Evolutionary conservation across 2,888 invertebrate species (phyloP), one percentile per base, ranked within the genome.

Genomic region (Heterodera filipjevi): DNA sequence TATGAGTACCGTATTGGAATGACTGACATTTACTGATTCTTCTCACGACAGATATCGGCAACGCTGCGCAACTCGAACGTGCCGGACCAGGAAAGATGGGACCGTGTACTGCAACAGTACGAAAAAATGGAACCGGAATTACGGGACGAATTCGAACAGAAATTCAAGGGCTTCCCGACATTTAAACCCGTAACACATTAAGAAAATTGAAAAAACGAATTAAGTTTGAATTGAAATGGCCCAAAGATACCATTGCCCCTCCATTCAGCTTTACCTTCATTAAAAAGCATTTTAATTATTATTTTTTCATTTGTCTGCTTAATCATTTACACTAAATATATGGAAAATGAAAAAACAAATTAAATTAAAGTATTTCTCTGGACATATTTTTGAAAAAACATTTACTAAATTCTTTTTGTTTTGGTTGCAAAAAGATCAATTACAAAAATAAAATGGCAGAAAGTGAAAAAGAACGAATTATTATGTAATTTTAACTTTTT

Each of bases 1-100:
- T 39, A 39, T 39, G 12, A 39, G 6, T 39, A 12, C 39, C 39
- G 6, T 10, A 39, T 39, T 39, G 12, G 1, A 6, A 10, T 39
- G 6, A 12, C 6, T 39, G 0, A 12, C 39, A 33, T 70, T 27
- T n/a, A 12, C 39, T 14, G 44, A 35, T 8, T 44, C 32, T 2
- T 44, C 14, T 22, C n/a, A 27, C 27, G n/a, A 59, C 59, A 59
- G 59, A 83, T 83, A 14, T 83, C 84, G n/a, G 82, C 84, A 39
- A 35, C 81, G 12, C 66, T 83, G 49, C 71, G 80, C 22, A 85
- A 85, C 76, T 81, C 82, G n/a, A 71, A 46, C 30, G 59, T 85
- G n/a, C 78, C 83, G 14, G 81, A 85, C 27, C 77, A 81, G 59
- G 82, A 85, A 39, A 66, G 84, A 27, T 83, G 84, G 84, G 66